Base-by-base conservation (phyloP, 2,113 vertebrate genomes). In the Ameiurus melas region DNA sequence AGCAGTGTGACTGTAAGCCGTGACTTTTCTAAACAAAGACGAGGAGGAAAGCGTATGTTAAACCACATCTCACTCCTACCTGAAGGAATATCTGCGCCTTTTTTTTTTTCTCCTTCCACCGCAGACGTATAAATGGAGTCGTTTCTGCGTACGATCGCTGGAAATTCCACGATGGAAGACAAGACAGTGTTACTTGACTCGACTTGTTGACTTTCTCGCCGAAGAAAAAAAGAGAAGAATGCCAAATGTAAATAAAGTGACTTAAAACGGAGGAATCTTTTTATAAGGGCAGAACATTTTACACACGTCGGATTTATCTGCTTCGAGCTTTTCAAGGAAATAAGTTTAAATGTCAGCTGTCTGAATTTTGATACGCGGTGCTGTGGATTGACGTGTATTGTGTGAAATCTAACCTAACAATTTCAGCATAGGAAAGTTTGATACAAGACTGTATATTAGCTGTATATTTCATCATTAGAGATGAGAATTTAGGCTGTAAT, bases 401-500 rank as follows among this genome's bases (percentile, higher is more conserved):
- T 84, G 79, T 83, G 78, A 83, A n/a, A 55, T 86, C 27, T 77
- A 60, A 73, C 81, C 43, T 47, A 47, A 2, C 27, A 33, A 1
- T 86, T 79, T 51, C 57, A 33, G 20, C 84, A 57, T 16, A 70
- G 39, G 33, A 22, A 43, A 36, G 58, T 80, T 87, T 80, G 68
- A 83, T 60, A 55, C 30, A 39, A 33, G 47, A 64, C 62, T 88
- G 89, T 83, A 88, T 66, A 84, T 75, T 20, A 53, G 79, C 84
- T 90, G 86, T 90, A 90, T 39, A 86, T 88, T 88, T 90, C 71
- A 83, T 70, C 51, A 43, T 13, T 30, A 80, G 64, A 60, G 85
- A 62, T 60, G 36, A 53, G 27, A 81, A n/a, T 88, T 78, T 22
- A 30, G 47, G 57, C 58, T 85, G 77, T 90, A 84, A 55, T 80